These are phyloP conservation scores for Drosophila anceps DNA, from an alignment of 2,888 invertebrate species.

Conservation along the genomic window DNA sequence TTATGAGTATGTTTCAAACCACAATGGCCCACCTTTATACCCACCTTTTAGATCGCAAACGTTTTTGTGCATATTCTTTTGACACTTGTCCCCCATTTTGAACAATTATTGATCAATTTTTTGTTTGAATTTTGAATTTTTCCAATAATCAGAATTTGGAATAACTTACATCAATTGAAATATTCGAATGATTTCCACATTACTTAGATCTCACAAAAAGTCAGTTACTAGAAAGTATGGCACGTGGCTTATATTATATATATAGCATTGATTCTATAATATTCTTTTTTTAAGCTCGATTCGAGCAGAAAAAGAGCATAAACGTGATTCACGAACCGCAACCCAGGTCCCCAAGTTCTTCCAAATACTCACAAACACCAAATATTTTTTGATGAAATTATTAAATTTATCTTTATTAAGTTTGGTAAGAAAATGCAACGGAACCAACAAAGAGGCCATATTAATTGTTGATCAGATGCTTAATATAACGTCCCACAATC, in stretches of 20 bases:
- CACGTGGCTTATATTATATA: background rate
- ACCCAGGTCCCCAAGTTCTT: too few species aligned
- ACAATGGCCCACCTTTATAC: background rate
- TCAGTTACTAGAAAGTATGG: background rate
- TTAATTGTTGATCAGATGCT: conserved; percentile 73
- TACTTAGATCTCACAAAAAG: background rate
- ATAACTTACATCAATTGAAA: background rate
- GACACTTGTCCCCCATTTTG: conserved; percentile 18
- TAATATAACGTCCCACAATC: conserved; percentile 88
- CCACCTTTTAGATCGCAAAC: conserved; percentile 50
- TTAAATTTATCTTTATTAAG: too few species aligned
- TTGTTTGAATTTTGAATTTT: background rate
- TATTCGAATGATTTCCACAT: background rate
- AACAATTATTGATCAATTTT: background rate
- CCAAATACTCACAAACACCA: too few species aligned
- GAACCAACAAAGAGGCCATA: background rate
- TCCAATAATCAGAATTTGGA: background rate
- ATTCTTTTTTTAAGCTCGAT: background rate
- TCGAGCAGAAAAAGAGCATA: too few species aligned
- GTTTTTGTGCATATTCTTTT: conserved; percentile 13
- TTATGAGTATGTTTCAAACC: background rate
- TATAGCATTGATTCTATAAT: too few species aligned
- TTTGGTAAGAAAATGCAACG: too few species aligned
- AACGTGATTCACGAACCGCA: too few species aligned
- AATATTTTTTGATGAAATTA: too few species aligned